Conservation (phyloP, 2,113 vertebrate species). For the Neotragus pygmaeus region DNA sequence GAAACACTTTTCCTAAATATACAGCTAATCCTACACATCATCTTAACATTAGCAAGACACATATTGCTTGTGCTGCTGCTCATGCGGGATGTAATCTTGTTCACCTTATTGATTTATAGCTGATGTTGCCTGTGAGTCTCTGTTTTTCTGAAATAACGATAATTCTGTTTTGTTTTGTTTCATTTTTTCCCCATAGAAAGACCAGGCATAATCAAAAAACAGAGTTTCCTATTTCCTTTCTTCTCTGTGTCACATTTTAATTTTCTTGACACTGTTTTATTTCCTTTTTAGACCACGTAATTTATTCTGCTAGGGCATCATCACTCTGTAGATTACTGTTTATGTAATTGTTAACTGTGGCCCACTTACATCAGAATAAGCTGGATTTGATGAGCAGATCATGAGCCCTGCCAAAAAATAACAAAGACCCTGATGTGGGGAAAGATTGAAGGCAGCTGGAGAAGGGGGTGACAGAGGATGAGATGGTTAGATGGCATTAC, state of each 20-base stretch:
- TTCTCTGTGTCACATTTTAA: not conserved
- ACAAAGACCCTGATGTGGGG: not conserved
- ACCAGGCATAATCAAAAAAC: not conserved
- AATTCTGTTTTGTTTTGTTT: not conserved
- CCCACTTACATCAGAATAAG: not conserved
- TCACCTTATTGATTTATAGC: not conserved
- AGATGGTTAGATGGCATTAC: not conserved
- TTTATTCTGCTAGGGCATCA: not conserved
- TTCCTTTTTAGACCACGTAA: not conserved
- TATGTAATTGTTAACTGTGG: not conserved
- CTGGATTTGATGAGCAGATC: not conserved
- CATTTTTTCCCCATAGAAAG: not conserved
- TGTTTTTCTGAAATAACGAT: not conserved
- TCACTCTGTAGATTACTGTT: not conserved
- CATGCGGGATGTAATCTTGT: not conserved
- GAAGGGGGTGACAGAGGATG: not conserved
- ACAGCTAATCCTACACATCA: not conserved
- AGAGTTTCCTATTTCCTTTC: not conserved
- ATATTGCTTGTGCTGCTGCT: not conserved
- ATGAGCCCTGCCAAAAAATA: not conserved
- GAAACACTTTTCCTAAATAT: not conserved
- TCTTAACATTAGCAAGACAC: not conserved
- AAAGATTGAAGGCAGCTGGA: not conserved
- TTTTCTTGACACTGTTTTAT: not conserved
- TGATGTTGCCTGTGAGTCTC: not conserved